phyloP scores from a whole-genome alignment of 2,797 vertebrate species.

The Graptemys geographica region DNA sequence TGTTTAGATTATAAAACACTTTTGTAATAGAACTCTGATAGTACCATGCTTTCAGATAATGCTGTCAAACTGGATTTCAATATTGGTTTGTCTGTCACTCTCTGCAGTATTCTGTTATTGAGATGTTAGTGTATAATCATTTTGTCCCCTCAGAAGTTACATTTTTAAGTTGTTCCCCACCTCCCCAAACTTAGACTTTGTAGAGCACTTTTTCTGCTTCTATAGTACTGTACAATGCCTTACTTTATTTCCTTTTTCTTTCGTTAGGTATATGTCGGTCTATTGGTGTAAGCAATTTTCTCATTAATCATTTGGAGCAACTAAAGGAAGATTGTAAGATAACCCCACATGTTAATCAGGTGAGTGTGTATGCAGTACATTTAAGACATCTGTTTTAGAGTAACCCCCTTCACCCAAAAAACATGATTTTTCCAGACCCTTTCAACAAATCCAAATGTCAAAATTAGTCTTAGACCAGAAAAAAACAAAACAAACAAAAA shows the following conservation, averaged over 20 bases:
- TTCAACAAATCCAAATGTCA: too few species aligned
- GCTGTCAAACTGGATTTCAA: slow-evolving; percentile 38
- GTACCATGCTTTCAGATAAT: slow-evolving; percentile 44
- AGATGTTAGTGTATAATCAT: background rate
- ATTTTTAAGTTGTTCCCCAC: background rate
- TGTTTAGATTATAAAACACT: slow-evolving; percentile 76
- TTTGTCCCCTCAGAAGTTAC: background rate
- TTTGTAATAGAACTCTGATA: slow-evolving; percentile 65
- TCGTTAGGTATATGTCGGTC: slow-evolving; percentile 83
- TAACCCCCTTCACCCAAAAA: background rate
- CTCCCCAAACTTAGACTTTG: background rate
- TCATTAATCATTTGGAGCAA: slow-evolving; percentile 86
- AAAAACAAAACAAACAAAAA: background rate
- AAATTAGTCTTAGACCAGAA: background rate
- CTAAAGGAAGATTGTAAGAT: slow-evolving; percentile 84
- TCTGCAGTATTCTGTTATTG: background rate
- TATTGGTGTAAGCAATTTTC: slow-evolving; percentile 89
- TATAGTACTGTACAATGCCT: background rate
- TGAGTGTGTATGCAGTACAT: slow-evolving; percentile 43
- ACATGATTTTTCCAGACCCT: background rate
- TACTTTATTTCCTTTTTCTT: slow-evolving; percentile 12
- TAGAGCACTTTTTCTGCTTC: background rate
- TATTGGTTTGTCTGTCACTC: background rate
- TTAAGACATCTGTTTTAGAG: background rate
- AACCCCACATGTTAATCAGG: slow-evolving; percentile 86